A percentile compares a stretch with the other conserved stretches of the same genome.
Conservation (phyloP, 2,888 invertebrate genomes). For the Sycophila texana region DNA sequence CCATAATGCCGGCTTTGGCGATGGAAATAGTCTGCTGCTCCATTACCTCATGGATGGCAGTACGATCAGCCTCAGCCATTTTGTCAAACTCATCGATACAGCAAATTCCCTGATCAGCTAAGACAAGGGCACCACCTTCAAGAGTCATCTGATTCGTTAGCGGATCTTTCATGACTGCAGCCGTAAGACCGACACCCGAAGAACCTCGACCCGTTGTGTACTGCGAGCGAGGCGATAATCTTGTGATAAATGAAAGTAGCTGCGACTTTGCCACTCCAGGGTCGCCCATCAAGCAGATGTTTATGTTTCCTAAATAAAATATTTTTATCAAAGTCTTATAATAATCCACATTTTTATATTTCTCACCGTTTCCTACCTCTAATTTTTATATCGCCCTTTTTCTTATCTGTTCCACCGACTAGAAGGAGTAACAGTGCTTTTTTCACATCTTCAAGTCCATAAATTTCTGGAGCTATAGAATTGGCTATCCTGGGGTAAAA, state of each 20-base stretch:
- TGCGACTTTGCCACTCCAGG: constrained; percentile 99
- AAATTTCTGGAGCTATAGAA: constrained; percentile 98
- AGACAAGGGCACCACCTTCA: constrained; percentile 96
- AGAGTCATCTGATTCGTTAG: constrained; percentile 98
- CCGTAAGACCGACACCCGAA: constrained; percentile 98
- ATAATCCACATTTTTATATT: neutral
- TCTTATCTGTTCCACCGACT: constrained; percentile 93
- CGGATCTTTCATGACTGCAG: constrained; percentile 98
- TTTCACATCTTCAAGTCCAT: constrained; percentile 98
- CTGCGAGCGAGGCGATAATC: constrained; percentile 94
- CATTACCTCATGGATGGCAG: constrained; percentile 98
- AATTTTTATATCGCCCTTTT: constrained; percentile 97
- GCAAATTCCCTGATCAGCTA: constrained; percentile 97
- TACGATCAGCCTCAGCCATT: constrained; percentile 96
- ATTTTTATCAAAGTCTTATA: neutral
- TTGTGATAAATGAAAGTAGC: constrained; percentile 93
- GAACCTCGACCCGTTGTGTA: constrained; percentile 98
- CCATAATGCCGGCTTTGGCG: constrained; percentile 99
- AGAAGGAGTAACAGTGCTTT: constrained; percentile 94
- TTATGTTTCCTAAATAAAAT: constrained; percentile 84
- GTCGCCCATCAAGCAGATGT: constrained; percentile 99
- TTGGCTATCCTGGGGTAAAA: constrained; percentile 94
- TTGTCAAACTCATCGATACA: constrained; percentile 99
- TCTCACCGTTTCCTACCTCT: constrained; percentile 77
- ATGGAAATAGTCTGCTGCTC: constrained; percentile 99